Conservation (phyloP, 1,140 invertebrate genomes). For the Dreissena polymorpha region DNA sequence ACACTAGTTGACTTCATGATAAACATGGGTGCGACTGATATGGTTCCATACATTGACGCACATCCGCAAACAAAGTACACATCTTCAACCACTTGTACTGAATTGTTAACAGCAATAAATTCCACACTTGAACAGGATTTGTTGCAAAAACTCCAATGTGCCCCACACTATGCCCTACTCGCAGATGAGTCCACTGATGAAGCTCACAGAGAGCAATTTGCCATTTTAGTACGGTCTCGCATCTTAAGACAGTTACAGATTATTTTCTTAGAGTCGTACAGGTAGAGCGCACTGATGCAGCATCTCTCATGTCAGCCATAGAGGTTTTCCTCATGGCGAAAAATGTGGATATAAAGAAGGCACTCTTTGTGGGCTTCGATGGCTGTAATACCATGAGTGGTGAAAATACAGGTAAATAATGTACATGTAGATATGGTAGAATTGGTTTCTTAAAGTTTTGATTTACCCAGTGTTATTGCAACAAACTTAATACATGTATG, state of each 20-base stretch:
- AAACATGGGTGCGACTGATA: background rate
- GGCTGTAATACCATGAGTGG: constrained; percentile 19
- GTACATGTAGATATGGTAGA: too few species aligned
- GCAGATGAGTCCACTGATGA: constrained; percentile 38
- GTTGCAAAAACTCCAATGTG: background rate
- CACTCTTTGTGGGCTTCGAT: constrained; percentile 27
- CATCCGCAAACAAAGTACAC: background rate
- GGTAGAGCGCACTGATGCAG: constrained; percentile 10
- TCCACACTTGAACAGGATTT: background rate
- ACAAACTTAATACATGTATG: too few species aligned
- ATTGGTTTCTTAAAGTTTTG: too few species aligned
- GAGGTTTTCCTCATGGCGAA: constrained; percentile 11
- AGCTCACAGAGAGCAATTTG: constrained; percentile 32
- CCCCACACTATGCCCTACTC: constrained; percentile 8
- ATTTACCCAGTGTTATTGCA: too few species aligned
- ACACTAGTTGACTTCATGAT: constrained; percentile 18
- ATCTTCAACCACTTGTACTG: background rate
- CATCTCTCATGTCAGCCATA: constrained; percentile 4
- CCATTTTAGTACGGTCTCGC: constrained; percentile 10
- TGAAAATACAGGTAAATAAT: constrained; percentile 16
- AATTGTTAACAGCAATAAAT: constrained; percentile 4
- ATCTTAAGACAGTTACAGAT: background rate
- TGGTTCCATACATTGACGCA: background rate
- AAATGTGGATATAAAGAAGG: constrained; percentile 28
- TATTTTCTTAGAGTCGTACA: constrained; percentile 8